Conservation (phyloP, 2,888 invertebrate genomes). For the Neelides folsomi region DNA sequence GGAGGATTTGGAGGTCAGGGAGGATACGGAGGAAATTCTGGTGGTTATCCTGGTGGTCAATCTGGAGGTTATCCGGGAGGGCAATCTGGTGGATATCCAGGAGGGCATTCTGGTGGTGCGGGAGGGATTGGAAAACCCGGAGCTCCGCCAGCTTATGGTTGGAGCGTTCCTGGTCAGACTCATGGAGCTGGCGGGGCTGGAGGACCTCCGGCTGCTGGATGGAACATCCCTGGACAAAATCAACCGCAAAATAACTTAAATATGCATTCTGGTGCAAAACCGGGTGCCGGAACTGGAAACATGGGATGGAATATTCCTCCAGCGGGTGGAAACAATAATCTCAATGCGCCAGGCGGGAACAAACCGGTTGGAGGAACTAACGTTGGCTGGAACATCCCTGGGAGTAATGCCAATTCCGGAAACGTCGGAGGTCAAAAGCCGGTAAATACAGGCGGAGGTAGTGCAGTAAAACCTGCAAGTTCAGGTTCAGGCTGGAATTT, state of each 20-base stretch:
- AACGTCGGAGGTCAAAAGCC: not conserved
- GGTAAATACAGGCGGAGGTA: constrained; percentile 6
- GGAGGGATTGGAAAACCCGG: not conserved
- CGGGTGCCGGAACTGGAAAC: not conserved
- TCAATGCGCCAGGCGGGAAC: not conserved
- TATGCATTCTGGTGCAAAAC: not conserved
- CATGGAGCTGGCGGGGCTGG: not conserved
- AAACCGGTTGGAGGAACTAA: not conserved
- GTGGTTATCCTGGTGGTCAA: constrained; percentile 1
- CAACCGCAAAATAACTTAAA: not conserved
- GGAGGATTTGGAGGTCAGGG: constrained; percentile 3
- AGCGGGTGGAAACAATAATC: not conserved
- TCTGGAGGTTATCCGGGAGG: constrained; percentile 10
- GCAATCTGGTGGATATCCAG: constrained; percentile 1
- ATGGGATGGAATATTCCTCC: constrained; percentile 2
- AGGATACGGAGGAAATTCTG: constrained; percentile 7
- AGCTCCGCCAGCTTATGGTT: constrained; percentile 12
- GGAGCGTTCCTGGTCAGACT: constrained; percentile 14
- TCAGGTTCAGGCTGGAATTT: constrained; percentile 3
- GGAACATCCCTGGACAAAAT: constrained; percentile 5
- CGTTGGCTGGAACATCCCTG: constrained; percentile 4
- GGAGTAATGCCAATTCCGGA: not conserved
- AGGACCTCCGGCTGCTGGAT: constrained; percentile 8
- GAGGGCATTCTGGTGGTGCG: constrained; percentile 8
- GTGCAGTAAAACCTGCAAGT: not conserved